A percentile compares a stretch with the other conserved stretches of the same genome.
Conservation (phyloP, 2,113 vertebrate genomes). For the Hucho hucho region DNA sequence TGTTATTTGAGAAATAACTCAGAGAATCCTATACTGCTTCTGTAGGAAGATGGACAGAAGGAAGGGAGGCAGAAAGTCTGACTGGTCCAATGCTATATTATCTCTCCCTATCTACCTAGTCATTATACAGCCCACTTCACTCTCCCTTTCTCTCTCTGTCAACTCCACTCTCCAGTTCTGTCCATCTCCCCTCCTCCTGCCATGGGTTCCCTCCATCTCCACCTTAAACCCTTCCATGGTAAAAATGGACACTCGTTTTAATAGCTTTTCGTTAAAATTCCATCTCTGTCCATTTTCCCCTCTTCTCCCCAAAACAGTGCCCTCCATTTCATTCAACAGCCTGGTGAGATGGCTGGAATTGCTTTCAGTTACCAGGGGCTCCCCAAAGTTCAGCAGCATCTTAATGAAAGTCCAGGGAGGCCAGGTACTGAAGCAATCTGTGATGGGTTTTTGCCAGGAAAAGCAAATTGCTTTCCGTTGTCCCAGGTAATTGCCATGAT, state of each 20-base stretch:
- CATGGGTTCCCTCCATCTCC: background rate
- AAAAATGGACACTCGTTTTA: background rate
- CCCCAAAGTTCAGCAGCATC: background rate
- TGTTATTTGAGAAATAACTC: too few species aligned
- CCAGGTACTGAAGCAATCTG: background rate
- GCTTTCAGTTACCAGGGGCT: slow-evolving; percentile 3
- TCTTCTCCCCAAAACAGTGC: background rate
- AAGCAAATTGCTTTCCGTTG: slow-evolving; percentile 7
- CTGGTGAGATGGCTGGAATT: slow-evolving; percentile 3
- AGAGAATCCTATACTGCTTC: too few species aligned
- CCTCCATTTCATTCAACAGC: background rate
- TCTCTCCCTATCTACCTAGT: too few species aligned
- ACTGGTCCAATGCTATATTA: too few species aligned
- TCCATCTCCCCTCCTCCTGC: background rate
- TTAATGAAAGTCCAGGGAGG: slow-evolving; percentile 7
- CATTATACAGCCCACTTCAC: slow-evolving; percentile 21
- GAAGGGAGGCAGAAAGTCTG: too few species aligned
- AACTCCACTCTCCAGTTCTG: background rate
- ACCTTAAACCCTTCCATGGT: background rate
- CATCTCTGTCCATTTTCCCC: slow-evolving; percentile 8
- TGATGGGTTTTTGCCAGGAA: background rate
- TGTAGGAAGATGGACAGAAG: background rate
- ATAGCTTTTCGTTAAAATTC: background rate
- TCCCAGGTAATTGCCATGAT: slow-evolving; percentile 13
- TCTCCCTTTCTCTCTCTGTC: background rate